Base-by-base conservation (phyloP, 2,797 vertebrate genomes). In the Sebastes kiyomatsui region DNA sequence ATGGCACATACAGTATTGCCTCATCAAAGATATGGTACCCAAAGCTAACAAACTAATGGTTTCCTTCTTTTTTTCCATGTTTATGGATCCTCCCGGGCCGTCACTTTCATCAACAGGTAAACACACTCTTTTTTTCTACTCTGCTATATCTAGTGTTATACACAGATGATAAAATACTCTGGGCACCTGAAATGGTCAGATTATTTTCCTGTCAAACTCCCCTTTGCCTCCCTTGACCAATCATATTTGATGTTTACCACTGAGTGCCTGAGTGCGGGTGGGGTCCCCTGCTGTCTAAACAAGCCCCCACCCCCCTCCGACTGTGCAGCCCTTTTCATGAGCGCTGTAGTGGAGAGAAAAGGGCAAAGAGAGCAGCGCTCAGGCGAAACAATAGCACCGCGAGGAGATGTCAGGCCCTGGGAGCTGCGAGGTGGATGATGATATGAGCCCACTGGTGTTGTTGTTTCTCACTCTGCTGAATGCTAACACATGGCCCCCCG, bases 401-500 rank as follows among this genome's bases (percentile, higher is more conserved):
- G 75, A 89, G 85, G 91, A 91, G 92, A 89, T 91, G 93, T 94
- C 91, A 92, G 85, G 88, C 88, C 88, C 85, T 71, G 87, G 86
- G 88, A 93, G 87, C 92, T 90, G 90, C 88, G 91, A 93, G 92
- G 89, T 93, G 90, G 91, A 92, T 93, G 92, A 93, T 94, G 92
- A 94, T 94, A 93, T 90, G 90, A 93, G 91, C 87, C 90, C 90
- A 85, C 84, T 91, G 92, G 79, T 90, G 89, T 77, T 94, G 90
- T 92, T 93, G 92, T 93, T 93, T 92, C 85, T 93, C 92, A 88
- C 92, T 88, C 87, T 89, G 90, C 85, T 95, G 92, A 95, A 95
- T 95, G 93, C 92, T 94, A 95, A 95, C 92, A 92, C 89, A 83
- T 74, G 79, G 75, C 87, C 77, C 88, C 90, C 90, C 32, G 84